Evolutionary conservation across 1,140 invertebrate species (phyloP).

Genomic region (Pemphigus obesinymphae): DNA sequence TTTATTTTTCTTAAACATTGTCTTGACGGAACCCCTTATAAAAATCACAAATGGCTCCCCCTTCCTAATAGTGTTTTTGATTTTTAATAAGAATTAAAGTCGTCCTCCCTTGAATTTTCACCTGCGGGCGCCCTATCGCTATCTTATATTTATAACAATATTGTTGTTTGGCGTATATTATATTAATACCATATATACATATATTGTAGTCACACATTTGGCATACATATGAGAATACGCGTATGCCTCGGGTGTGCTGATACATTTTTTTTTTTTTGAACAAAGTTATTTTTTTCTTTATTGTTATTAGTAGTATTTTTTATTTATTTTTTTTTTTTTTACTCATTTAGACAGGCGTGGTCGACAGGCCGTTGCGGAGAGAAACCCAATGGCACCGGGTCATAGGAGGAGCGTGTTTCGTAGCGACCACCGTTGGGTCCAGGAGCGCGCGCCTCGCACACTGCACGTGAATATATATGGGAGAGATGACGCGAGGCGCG

Average conservation of each 20-base stretch:
- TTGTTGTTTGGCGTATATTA: too few relatives aligned
- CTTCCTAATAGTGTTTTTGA: too few relatives aligned
- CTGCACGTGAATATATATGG: not conserved
- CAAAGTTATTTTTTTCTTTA: not conserved
- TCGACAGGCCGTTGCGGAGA: not conserved
- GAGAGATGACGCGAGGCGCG: not conserved
- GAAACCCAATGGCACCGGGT: slow-evolving; percentile 11
- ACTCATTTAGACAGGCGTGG: slow-evolving; percentile 1
- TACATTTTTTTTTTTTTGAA: not conserved
- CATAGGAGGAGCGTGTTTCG: slow-evolving; percentile 32
- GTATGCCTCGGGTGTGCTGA: not conserved
- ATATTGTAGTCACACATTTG: too few relatives aligned
- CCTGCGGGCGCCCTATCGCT: too few relatives aligned
- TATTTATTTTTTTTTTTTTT: not conserved
- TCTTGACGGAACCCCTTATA: too few relatives aligned
- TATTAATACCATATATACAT: too few relatives aligned
- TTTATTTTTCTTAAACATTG: too few relatives aligned
- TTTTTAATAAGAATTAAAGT: too few relatives aligned
- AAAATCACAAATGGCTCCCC: too few relatives aligned
- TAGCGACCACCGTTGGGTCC: not conserved
- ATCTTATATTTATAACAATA: too few relatives aligned
- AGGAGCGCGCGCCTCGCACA: not conserved
- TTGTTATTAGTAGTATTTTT: not conserved
- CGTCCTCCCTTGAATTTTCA: too few relatives aligned
- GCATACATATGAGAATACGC: not conserved